Percentiles rank a stretch among this genome's conserved stretches.
These are phyloP conservation scores for Conops quadrifasciatus DNA, from an alignment of 2,888 invertebrate genomes.

Conservation along the genomic window DNA sequence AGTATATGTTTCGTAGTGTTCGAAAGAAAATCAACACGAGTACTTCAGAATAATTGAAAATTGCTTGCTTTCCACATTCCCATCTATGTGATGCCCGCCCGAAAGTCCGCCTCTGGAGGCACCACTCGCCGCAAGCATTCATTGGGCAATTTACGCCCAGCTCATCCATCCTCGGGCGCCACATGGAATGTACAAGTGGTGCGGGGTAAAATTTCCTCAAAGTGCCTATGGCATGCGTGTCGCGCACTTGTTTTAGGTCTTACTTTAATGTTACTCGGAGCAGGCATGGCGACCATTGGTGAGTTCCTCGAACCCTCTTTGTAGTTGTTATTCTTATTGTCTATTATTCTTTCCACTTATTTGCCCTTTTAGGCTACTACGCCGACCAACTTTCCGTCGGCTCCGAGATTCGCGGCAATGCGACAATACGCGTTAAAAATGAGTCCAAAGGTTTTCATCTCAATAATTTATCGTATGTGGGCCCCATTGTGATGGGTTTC, in stretches of 20 bases:
- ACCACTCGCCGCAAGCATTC: conserved; percentile 62
- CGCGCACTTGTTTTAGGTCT: conserved; percentile 89
- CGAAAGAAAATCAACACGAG: too few relatives aligned
- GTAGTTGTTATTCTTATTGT: background rate
- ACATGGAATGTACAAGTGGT: conserved; percentile 89
- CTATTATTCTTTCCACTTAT: background rate
- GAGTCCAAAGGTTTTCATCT: conserved; percentile 85
- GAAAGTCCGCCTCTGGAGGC: conserved; percentile 52
- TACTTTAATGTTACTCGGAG: conserved; percentile 86
- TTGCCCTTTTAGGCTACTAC: conserved; percentile 74
- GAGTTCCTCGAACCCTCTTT: conserved; percentile 50
- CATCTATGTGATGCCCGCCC: conserved; percentile 57
- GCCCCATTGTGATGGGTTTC: conserved; percentile 96
- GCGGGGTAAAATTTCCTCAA: conserved; percentile 85
- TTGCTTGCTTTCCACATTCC: background rate
- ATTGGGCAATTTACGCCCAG: conserved; percentile 72
- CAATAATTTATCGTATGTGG: conserved; percentile 93
- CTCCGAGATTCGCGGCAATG: conserved; percentile 80
- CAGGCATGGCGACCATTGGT: conserved; percentile 94
- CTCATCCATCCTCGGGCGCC: conserved; percentile 81
- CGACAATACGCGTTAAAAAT: conserved; percentile 81
- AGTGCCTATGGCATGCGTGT: conserved; percentile 94
- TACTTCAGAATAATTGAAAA: too few relatives aligned
- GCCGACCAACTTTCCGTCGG: conserved; percentile 83
- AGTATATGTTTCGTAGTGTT: too few relatives aligned